Conservation (phyloP, 2,113 vertebrate species). For the Trematomus loennbergii region DNA sequence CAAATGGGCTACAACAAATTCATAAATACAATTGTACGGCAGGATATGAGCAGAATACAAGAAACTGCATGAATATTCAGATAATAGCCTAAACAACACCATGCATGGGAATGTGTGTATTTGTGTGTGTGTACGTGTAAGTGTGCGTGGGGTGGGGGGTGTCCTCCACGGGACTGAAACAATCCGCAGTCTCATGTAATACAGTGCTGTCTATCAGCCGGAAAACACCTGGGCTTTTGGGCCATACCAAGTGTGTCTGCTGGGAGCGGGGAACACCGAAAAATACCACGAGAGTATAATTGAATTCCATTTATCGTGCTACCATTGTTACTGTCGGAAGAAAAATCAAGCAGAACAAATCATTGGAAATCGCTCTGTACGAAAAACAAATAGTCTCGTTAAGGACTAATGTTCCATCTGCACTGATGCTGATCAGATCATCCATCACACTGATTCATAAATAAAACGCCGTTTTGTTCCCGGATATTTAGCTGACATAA, state of each 20-base stretch:
- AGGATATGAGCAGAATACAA: conserved; percentile 14
- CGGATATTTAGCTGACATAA: conserved; percentile 43
- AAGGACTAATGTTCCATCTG: no score
- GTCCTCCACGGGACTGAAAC: conserved; percentile 62
- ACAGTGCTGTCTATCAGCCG: conserved; percentile 52
- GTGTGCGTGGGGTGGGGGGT: conserved; percentile 14
- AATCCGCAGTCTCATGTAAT: conserved; percentile 75
- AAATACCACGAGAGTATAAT: conserved; percentile 62
- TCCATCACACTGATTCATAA: neutral
- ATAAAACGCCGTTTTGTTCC: neutral
- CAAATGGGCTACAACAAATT: neutral
- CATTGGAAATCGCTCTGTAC: neutral
- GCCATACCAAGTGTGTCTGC: conserved; percentile 41
- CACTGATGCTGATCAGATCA: neutral
- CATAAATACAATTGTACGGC: conserved; percentile 31
- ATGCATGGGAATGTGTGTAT: conserved; percentile 22
- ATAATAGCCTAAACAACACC: neutral
- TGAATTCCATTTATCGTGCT: neutral
- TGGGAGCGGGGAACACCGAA: conserved; percentile 12
- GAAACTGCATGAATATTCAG: neutral
- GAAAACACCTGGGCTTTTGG: conserved; percentile 55
- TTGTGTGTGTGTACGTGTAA: neutral
- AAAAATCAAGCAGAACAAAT: neutral
- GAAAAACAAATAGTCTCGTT: neutral
- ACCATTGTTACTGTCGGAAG: neutral